Percentiles rank a stretch among this genome's conserved stretches.
These are phyloP conservation scores for Holcopasites calliopsidis DNA, from an alignment of 1,140 invertebrate genomes.

Conservation along the genomic window DNA sequence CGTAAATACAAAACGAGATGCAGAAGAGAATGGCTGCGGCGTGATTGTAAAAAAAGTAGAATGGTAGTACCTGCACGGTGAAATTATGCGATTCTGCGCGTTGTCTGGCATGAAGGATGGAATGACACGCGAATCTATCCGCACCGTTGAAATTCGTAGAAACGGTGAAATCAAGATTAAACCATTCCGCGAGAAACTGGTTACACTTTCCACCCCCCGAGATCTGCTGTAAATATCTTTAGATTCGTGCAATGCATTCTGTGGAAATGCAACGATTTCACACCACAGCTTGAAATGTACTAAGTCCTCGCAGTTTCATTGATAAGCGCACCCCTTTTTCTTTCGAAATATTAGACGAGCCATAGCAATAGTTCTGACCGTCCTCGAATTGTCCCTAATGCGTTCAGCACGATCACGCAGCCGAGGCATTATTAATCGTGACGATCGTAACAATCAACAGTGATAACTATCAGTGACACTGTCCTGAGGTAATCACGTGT, in stretches of 20 bases:
- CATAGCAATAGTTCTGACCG: not conserved
- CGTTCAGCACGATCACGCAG: not conserved
- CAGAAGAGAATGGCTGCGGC: slow-evolving; percentile 2
- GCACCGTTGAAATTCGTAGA: slow-evolving; percentile 6
- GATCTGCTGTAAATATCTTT: no score
- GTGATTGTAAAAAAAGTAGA: not conserved
- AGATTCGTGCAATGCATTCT: no score
- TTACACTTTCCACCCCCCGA: no score
- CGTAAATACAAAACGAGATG: slow-evolving; percentile 2
- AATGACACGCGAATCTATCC: not conserved
- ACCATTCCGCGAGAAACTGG: not conserved
- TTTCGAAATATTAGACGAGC: not conserved
- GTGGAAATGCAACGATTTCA: no score
- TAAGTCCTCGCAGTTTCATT: no score
- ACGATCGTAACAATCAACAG: slow-evolving; percentile 49
- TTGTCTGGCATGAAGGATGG: no score
- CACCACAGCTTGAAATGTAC: no score
- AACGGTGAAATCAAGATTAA: slow-evolving; percentile 14
- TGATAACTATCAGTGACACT: slow-evolving; percentile 28
- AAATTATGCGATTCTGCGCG: slow-evolving; percentile 1
- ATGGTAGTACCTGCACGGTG: not conserved
- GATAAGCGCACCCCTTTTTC: no score
- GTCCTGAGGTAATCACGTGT: slow-evolving; percentile 56
- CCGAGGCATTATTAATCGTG: slow-evolving; percentile 44
- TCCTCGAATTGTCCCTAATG: slow-evolving; percentile 18